Evolutionary conservation across 1,140 invertebrate species (phyloP).

Genomic region (Megalonaias nervosa): DNA sequence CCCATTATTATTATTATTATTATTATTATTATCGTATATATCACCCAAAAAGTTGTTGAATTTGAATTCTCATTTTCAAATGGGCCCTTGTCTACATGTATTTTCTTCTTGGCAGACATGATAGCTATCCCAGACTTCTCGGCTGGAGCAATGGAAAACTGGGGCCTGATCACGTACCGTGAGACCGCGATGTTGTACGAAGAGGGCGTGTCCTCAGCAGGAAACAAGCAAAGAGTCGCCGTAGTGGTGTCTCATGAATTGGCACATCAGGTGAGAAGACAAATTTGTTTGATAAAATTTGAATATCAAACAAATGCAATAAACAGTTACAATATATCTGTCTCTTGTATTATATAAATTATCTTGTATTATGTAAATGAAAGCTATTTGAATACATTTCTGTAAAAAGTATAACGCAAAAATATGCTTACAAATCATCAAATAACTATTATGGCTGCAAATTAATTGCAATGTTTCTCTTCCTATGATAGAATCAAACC

Average conservation of each 20-base stretch:
- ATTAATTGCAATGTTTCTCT: background rate
- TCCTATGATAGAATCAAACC: background rate
- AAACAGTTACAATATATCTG: background rate
- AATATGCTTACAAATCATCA: background rate
- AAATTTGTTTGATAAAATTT: too few species aligned
- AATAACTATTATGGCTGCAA: background rate
- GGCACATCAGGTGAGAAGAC: conserved; percentile 77
- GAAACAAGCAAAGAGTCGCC: conserved; percentile 79
- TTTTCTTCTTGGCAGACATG: conserved; percentile 71
- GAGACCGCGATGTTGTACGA: conserved; percentile 88
- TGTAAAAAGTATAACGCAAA: background rate
- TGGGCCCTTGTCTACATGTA: background rate
- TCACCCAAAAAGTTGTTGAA: background rate
- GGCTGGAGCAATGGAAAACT: conserved; percentile 97
- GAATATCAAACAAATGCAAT: too few species aligned
- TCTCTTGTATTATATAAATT: background rate
- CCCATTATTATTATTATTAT: too few species aligned
- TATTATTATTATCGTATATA: too few species aligned
- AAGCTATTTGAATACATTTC: background rate
- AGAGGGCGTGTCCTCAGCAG: conserved; percentile 49
- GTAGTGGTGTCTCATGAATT: conserved; percentile 86
- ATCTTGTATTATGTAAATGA: too few species aligned
- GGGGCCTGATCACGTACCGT: conserved; percentile 90
- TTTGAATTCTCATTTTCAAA: background rate
- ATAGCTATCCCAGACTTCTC: conserved; percentile 95